Conservation (phyloP, 2,113 vertebrate species). For the Dicentrarchus labrax region DNA sequence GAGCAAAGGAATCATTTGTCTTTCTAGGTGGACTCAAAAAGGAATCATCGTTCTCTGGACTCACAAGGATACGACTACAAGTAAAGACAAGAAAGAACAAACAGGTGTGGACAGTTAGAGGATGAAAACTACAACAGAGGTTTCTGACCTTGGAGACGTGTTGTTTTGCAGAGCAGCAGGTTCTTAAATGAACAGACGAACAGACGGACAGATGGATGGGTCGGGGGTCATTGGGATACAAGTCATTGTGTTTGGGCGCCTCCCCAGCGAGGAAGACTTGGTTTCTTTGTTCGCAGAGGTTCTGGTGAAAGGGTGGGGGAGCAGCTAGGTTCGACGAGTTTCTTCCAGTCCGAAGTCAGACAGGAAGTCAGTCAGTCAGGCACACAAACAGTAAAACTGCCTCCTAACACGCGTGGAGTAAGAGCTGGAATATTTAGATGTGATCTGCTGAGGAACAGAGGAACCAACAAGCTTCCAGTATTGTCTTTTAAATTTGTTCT, state of each 20-base stretch:
- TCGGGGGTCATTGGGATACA: neutral
- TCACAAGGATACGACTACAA: neutral
- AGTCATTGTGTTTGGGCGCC: neutral
- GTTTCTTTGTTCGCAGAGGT: neutral
- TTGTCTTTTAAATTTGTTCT: neutral
- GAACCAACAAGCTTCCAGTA: neutral
- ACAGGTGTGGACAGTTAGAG: neutral
- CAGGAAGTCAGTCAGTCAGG: neutral
- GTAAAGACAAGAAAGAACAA: neutral
- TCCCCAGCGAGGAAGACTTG: neutral
- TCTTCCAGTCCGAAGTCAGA: neutral
- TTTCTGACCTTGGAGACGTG: constrained; percentile 17
- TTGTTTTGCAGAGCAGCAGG: constrained; percentile 8
- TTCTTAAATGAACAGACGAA: neutral
- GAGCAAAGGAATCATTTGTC: neutral
- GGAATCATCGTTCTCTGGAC: neutral
- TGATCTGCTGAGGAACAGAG: neutral
- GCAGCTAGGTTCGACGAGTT: neutral
- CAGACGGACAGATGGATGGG: neutral
- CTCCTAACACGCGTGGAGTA: neutral
- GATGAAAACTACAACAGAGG: neutral
- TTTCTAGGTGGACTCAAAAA: neutral
- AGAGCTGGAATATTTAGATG: too few relatives aligned
- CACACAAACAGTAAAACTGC: neutral
- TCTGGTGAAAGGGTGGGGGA: neutral